Base-by-base conservation (phyloP, 2,888 invertebrate species). In the Zygaena filipendulae region DNA sequence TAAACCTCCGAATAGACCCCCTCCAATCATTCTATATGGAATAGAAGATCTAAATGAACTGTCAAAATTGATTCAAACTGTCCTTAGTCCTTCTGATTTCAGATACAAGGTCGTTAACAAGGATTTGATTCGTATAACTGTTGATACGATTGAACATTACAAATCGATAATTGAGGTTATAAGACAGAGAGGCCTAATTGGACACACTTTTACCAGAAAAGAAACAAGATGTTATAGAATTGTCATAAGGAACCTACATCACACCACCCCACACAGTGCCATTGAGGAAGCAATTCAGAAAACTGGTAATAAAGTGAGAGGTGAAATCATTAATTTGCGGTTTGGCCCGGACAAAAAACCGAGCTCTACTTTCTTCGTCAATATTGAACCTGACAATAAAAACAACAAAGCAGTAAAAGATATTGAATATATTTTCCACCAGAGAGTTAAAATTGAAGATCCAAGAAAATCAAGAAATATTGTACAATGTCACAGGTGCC, bases 341-440 rank as follows among this genome's bases (percentile, higher is more conserved):
- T n/a, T n/a, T 5, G 38, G 40, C 8, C 35, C 37, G 5, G 32
- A 40, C 3, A 40, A 32, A 30, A 24, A 23, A 18, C n/a, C n/a
- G n/a, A n/a, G n/a, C n/a, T n/a, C 36, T 2, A 44, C 40, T 3
- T 46, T 45, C 18, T 43, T 46, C 26, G 39, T 42, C 1, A 42
- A 40, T 23, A n/a, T 39, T 2, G 20, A 14, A 18, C 33, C 35
- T 2, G 13, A 14, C 11, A 1, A 11, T 3, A 25, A 29, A n/a
- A n/a, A n/a, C 14, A 30, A 27, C 13, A 31, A 27, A 12, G n/a
- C 9, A 23, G 24, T 25, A 33, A 30, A 29, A 32, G 32, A 35
- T 30, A 24, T 27, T 7, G 10, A 18, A 21, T 10, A 23, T 7
- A 25, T 20, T 23, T 20, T 8, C 10, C 11, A 26, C n/a, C 36